phyloP scores from a whole-genome alignment of 2,113 vertebrate genomes.

The Cyphomyrus plagiostoma region DNA sequence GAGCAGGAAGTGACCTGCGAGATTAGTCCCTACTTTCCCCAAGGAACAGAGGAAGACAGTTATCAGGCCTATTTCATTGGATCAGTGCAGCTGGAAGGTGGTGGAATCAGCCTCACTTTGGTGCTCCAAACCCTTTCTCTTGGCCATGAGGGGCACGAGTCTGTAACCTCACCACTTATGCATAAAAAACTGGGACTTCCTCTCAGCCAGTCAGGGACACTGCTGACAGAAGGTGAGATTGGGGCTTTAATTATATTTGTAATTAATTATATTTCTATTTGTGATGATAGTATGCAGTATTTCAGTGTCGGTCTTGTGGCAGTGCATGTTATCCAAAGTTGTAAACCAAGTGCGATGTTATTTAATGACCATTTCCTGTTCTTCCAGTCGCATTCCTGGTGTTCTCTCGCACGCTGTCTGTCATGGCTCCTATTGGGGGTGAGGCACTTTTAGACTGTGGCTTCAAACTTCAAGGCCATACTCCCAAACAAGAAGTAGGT shows the following conservation, averaged over 20 bases:
- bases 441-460: constrained; percentile 62
- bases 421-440: constrained; percentile 46
- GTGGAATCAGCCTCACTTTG: constrained; percentile 54
- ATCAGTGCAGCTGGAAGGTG: constrained; percentile 53
- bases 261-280: background rate
- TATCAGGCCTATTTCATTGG: constrained; percentile 54
- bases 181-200: constrained; percentile 58
- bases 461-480: constrained; percentile 56
- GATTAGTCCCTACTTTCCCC: constrained; percentile 55
- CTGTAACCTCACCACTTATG: constrained; percentile 31
- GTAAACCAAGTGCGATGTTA: background rate
- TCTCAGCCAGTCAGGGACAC: constrained; percentile 55
- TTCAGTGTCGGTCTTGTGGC: background rate
- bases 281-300: background rate
- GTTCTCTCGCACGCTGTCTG: constrained; percentile 53
- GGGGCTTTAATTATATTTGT: background rate
- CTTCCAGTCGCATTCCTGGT: constrained; percentile 70
- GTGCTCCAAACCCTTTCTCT: constrained; percentile 54
- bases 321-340: background rate
- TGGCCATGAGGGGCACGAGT: constrained; percentile 22
- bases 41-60: constrained; percentile 25
- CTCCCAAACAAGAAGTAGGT: constrained; percentile 32
- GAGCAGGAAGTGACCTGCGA: constrained; percentile 68
- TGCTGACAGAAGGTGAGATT: constrained; percentile 55
- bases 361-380: background rate